These are phyloP conservation scores for Gallinago undulata DNA, from an alignment of 2,113 vertebrate species.

Conservation along the genomic window DNA sequence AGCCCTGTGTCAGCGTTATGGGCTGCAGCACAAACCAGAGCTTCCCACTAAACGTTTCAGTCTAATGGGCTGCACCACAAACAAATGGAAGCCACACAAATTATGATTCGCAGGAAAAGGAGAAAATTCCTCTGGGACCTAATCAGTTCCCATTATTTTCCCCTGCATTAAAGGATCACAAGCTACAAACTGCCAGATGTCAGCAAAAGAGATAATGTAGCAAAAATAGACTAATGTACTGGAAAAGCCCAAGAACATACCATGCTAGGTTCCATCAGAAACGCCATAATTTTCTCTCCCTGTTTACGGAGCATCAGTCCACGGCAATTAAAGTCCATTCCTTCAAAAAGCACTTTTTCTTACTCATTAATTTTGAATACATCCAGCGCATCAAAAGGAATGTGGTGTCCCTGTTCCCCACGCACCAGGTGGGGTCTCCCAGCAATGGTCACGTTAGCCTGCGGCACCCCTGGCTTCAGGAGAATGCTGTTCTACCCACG, in stretches of 20 bases:
- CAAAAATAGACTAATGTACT: neutral
- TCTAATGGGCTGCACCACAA: neutral
- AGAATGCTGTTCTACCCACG: neutral
- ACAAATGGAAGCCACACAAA: neutral
- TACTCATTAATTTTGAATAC: neutral
- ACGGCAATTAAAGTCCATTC: neutral
- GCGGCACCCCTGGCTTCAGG: neutral
- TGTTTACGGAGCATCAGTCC: neutral
- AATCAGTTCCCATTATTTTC: neutral
- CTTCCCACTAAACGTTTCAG: neutral
- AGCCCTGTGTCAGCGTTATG: neutral
- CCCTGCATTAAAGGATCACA: neutral
- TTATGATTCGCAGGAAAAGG: neutral
- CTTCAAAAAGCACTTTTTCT: neutral
- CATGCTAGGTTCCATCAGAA: neutral
- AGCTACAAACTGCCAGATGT: neutral
- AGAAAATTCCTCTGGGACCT: neutral
- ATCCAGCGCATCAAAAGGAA: neutral
- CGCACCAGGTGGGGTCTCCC: neutral
- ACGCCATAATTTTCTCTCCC: neutral
- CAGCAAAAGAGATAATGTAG: neutral
- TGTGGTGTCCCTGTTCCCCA: neutral
- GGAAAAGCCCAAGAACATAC: neutral
- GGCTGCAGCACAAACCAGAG: neutral
- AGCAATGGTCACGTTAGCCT: neutral